A percentile compares a stretch with the other conserved stretches of the same genome.
Conservation (phyloP, 1,140 invertebrate species). For the Drosophila tristis region DNA sequence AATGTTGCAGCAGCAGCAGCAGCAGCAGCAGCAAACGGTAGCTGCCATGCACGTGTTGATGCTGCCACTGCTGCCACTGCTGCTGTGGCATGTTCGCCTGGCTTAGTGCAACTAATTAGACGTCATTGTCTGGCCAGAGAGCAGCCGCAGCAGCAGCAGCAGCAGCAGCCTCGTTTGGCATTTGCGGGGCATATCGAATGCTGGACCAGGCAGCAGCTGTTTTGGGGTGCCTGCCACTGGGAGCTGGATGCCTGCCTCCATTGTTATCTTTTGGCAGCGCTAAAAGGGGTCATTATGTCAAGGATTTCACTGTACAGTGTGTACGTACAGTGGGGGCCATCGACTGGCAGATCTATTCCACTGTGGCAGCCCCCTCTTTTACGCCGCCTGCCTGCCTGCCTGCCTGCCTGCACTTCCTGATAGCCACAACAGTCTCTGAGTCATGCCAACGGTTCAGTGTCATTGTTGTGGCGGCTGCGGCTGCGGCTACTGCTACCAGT, state of each 20-base stretch:
- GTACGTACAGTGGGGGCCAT: no score
- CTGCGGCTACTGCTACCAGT: slow-evolving; percentile 56
- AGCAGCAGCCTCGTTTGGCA: slow-evolving; percentile 50
- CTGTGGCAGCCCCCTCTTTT: slow-evolving; percentile 2
- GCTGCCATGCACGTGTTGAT: slow-evolving; percentile 53
- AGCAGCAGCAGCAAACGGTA: slow-evolving; percentile 50
- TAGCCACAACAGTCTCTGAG: slow-evolving; percentile 37
- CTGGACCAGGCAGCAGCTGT: slow-evolving; percentile 27
- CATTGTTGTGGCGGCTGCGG: slow-evolving; percentile 59
- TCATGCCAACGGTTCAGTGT: slow-evolving; percentile 68
- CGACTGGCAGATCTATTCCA: slow-evolving; percentile 1
- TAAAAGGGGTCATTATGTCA: slow-evolving; percentile 83
- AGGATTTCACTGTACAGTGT: slow-evolving; percentile 61
- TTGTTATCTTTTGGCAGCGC: slow-evolving; percentile 72
- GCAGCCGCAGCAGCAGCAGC: not conserved
- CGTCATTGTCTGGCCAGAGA: slow-evolving; percentile 70
- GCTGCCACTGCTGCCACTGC: slow-evolving; percentile 32
- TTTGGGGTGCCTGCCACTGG: not conserved
- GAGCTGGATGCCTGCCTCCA: slow-evolving; percentile 25
- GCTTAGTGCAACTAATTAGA: slow-evolving; percentile 73
- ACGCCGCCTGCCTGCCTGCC: slow-evolving; percentile 4
- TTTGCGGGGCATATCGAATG: slow-evolving; percentile 56
- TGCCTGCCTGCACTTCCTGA: slow-evolving; percentile 61
- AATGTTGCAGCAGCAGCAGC: slow-evolving; percentile 38
- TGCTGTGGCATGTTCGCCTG: slow-evolving; percentile 13